Base-by-base conservation (phyloP, 2,888 invertebrate genomes). In the Tricholauxania praeusta region DNA sequence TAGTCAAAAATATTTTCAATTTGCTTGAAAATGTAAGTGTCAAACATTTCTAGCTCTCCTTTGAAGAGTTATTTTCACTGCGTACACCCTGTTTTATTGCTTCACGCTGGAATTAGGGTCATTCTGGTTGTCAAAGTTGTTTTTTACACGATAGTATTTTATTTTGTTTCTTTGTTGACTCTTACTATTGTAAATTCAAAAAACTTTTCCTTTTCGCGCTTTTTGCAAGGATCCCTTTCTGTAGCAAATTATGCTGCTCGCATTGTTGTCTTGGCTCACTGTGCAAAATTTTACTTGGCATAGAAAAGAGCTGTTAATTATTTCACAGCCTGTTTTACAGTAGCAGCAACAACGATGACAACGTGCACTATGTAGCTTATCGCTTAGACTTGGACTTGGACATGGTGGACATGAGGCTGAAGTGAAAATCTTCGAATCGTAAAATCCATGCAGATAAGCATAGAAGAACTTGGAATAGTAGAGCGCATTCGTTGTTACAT, bases 401-500 rank as follows among this genome's bases (percentile, higher is more conserved):
- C 39, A 39, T 39, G 39, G 39, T 39, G 39, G 39, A 39, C 39
- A 39, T 39, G n/a, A 53, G 53, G 14, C 8, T 17, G n/a, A 53
- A 60, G 59, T 32, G 28, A 15, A 28, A 60, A 60, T 22, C 28
- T 15, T 22, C n/a, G 15, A 60, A 28, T 15, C 59, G 22, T 15
- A 15, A 60, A 60, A 60, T 60, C 59, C 59, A 28, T 19, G 19
- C 49, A 49, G 17, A 65, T 22, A 52, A 22, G 22, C 8, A 51
- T 3, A 8, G 64, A 17, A 19, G 49, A 59, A 55, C 55, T 62
- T 22, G 55, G 68, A 68, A 73, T 72, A 71, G 69, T 66, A 70
- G 57, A 68, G 28, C 22, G 22, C 64, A n/a, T 51, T 63, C 32
- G 62, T 22, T 78, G 79, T 80, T 83, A 83, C 81, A 86, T 85